phyloP scores from a whole-genome alignment of 2,888 invertebrate genomes.

The Drosophila pegasa region DNA sequence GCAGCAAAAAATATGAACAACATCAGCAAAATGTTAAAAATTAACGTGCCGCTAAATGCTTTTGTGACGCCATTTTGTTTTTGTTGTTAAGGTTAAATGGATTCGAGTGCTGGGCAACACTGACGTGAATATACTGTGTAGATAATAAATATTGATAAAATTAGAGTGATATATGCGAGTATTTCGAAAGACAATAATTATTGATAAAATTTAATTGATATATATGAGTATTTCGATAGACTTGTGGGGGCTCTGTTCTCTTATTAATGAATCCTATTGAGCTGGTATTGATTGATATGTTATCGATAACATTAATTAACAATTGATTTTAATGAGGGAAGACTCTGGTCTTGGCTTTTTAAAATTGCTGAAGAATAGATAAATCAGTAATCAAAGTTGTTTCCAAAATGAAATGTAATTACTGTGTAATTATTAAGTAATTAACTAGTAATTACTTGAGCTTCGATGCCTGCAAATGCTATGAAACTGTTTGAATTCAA shows the following conservation, averaged over 20 bases:
- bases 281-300: background rate
- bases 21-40: slow-evolving; percentile 39
- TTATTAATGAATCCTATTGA: too few relatives aligned
- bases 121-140: background rate
- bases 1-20: slow-evolving; percentile 25
- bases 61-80: slow-evolving; percentile 43
- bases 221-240: background rate
- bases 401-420: background rate
- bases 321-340: too few relatives aligned
- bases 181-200: too few relatives aligned
- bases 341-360: too few relatives aligned
- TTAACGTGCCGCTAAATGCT: slow-evolving; percentile 39
- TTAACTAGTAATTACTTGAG: background rate
- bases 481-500: fast-evolving
- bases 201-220: too few relatives aligned
- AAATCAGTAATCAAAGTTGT: fast-evolving
- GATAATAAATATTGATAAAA: too few relatives aligned
- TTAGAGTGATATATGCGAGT: too few relatives aligned
- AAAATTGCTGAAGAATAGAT: too few relatives aligned
- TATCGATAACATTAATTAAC: background rate
- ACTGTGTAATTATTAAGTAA: background rate
- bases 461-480: background rate
- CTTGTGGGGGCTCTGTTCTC: too few relatives aligned
- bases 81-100: background rate
- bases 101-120: background rate